Percentiles rank a stretch among this genome's conserved stretches.
These are phyloP conservation scores for Microvelia longipes DNA, from an alignment of 1,140 invertebrate species.

Conservation along the genomic window DNA sequence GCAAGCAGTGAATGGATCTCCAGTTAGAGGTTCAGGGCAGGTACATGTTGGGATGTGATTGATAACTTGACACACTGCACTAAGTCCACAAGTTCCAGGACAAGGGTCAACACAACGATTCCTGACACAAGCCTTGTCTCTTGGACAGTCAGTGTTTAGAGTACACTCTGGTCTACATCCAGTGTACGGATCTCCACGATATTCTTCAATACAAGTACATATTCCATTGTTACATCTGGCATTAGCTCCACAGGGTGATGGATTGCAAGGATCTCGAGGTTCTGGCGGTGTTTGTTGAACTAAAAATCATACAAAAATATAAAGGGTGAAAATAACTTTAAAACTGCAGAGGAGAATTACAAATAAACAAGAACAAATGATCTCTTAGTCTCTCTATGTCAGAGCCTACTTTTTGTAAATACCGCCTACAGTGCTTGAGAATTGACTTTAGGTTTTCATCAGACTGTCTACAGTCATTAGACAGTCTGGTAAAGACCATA, in stretches of 20 bases:
- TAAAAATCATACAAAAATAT: too few species aligned
- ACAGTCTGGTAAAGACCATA: too few species aligned
- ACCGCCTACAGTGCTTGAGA: too few species aligned
- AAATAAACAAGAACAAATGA: too few species aligned
- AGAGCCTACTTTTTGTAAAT: too few species aligned
- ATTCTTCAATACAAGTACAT: constrained; percentile 46
- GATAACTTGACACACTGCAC: constrained; percentile 45
- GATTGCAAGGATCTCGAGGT: constrained; percentile 40
- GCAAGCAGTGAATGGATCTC: constrained; percentile 30
- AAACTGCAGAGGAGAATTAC: too few species aligned
- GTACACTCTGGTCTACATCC: constrained; percentile 49
- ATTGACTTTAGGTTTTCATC: too few species aligned
- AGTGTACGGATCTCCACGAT: constrained; percentile 40
- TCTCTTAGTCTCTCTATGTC: too few species aligned
- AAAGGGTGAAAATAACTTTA: too few species aligned
- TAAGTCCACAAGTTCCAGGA: constrained; percentile 42
- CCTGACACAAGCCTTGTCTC: constrained; percentile 45
- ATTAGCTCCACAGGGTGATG: constrained; percentile 55
- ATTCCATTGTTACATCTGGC: constrained; percentile 45
- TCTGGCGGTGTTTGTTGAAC: constrained; percentile 10
- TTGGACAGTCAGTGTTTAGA: constrained; percentile 44
- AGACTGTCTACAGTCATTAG: too few species aligned
- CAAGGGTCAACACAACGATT: constrained; percentile 54
- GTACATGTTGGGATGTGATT: constrained; percentile 31
- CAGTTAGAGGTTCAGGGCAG: constrained; percentile 31